Evolutionary conservation across 2,888 invertebrate genomes (phyloP).

Genomic region (Ochropleura plecta): DNA sequence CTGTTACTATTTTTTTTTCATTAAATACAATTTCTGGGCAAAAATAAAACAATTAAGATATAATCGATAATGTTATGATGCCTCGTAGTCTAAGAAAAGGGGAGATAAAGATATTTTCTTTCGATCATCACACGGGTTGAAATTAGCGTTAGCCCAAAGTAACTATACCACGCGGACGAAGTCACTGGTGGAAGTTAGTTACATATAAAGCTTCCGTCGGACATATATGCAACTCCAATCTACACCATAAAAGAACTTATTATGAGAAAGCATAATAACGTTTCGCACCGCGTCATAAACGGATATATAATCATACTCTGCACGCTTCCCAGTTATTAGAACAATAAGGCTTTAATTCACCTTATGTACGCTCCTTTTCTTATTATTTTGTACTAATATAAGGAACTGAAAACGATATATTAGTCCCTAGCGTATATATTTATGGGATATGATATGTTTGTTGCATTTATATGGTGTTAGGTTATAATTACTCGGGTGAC

Average conservation of each 20-base stretch:
- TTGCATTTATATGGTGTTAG: neutral
- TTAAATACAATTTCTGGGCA: no score
- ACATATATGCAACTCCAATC: conserved; percentile 14
- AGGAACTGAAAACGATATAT: conserved; percentile 27
- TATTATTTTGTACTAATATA: conserved; percentile 18
- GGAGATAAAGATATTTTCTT: no score
- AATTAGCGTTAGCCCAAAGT: no score
- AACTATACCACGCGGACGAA: no score
- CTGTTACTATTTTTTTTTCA: no score
- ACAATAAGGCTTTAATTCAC: conserved; percentile 39
- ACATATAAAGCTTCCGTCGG: neutral
- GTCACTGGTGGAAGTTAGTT: no score
- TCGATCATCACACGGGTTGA: no score
- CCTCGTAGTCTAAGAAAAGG: no score
- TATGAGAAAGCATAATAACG: conserved; percentile 25
- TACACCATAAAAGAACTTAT: conserved; percentile 24
- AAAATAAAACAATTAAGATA: no score
- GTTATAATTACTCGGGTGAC: neutral
- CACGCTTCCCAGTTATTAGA: conserved; percentile 37
- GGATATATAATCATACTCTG: conserved; percentile 34
- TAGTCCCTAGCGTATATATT: conserved; percentile 26
- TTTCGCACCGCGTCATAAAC: conserved; percentile 39
- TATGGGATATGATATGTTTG: conserved; percentile 1
- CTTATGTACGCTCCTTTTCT: conserved; percentile 5
- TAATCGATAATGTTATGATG: no score